Percentiles rank a stretch among this genome's conserved stretches.
phyloP scores from a whole-genome alignment of 2,888 invertebrate genomes.

The Thereva unica region DNA sequence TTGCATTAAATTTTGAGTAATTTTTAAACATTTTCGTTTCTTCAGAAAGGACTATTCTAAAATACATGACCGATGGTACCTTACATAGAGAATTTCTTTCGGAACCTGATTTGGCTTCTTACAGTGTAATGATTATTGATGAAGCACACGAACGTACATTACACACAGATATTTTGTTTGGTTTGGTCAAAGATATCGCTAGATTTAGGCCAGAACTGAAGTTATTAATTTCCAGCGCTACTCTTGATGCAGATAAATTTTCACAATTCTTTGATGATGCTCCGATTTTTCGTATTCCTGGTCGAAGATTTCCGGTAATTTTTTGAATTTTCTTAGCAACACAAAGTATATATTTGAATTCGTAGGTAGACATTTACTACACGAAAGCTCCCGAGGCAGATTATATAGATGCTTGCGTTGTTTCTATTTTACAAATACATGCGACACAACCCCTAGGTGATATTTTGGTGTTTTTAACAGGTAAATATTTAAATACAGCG shows the following conservation, averaged over 20 bases:
- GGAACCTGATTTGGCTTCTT: conserved; percentile 93
- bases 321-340: conserved; percentile 5
- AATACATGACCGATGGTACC: conserved; percentile 99
- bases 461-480: conserved; percentile 94
- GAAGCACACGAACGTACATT: conserved; percentile 98
- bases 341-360: not conserved
- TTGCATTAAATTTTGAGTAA: not conserved
- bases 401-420: conserved; percentile 97
- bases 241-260: conserved; percentile 97
- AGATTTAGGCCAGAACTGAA: conserved; percentile 93
- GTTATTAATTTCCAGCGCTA: conserved; percentile 95
- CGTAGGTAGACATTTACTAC: conserved; percentile 87
- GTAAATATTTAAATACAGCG: conserved; percentile 49
- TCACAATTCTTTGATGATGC: conserved; percentile 98
- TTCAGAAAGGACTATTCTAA: conserved; percentile 88
- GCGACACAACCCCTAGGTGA: conserved; percentile 96
- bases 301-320: conserved; percentile 85
- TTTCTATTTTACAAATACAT: conserved; percentile 96
- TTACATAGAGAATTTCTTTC: conserved; percentile 94
- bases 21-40: not conserved
- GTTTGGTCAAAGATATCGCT: conserved; percentile 94
- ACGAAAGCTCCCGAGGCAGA: conserved; percentile 99
- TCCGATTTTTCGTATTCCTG: conserved; percentile 96
- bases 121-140: conserved; percentile 98
- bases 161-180: conserved; percentile 98